A percentile compares a stretch with the other conserved stretches of the same genome.
phyloP scores from a whole-genome alignment of 2,888 invertebrate genomes.

The Gastracanthus pulcherrimus region DNA sequence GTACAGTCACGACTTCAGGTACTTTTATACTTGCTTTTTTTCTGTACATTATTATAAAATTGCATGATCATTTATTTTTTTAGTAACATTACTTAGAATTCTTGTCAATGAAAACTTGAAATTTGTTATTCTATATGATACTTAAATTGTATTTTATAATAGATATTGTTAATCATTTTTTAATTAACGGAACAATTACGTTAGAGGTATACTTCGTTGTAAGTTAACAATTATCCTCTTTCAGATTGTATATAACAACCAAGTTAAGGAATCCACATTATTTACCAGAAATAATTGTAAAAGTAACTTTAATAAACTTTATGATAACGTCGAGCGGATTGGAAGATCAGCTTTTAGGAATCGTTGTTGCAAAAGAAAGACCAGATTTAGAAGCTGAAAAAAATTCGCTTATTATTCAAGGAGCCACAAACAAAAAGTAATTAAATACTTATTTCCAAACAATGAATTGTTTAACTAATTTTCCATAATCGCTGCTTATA shows the following conservation, averaged over 20 bases:
- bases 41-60: neutral
- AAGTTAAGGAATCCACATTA: conserved; percentile 96
- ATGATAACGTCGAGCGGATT: conserved; percentile 94
- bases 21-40: too few relatives aligned
- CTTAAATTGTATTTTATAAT: too few relatives aligned
- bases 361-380: conserved; percentile 94
- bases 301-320: conserved; percentile 94
- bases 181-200: too few relatives aligned
- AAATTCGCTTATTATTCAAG: conserved; percentile 90
- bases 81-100: too few relatives aligned
- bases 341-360: conserved; percentile 92
- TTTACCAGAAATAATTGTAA: conserved; percentile 94
- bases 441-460: neutral
- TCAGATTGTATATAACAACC: conserved; percentile 96
- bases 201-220: too few relatives aligned
- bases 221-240: too few relatives aligned
- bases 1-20: conserved; percentile 91
- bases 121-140: too few relatives aligned
- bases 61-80: conserved; percentile 19
- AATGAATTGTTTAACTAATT: neutral
- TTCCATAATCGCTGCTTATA: neutral
- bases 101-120: too few relatives aligned
- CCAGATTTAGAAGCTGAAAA: conserved; percentile 96
- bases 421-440: conserved; percentile 87
- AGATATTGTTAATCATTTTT: too few relatives aligned